phyloP scores from a whole-genome alignment of 2,888 invertebrate species.

The Cryptus armator region DNA sequence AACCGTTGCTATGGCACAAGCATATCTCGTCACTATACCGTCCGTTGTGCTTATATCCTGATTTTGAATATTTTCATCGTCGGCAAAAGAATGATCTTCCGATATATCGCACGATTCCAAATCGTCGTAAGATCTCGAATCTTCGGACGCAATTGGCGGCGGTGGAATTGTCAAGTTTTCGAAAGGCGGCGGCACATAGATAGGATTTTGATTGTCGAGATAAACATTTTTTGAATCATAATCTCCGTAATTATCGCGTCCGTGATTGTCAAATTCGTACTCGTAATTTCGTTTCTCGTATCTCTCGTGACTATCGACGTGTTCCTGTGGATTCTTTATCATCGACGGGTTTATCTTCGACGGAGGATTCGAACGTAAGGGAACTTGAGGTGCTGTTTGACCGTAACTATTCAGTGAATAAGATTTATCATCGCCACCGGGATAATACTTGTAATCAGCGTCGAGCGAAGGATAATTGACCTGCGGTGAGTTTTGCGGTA shows the following conservation, averaged over 20 bases:
- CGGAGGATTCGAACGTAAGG: conserved; percentile 55
- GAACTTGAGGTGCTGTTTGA: conserved; percentile 51
- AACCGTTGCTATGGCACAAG: conserved; percentile 82
- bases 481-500: conserved; percentile 54
- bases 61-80: conserved; percentile 80
- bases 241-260: conserved; percentile 42
- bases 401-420: conserved; percentile 31
- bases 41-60: conserved; percentile 81
- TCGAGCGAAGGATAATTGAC: conserved; percentile 43
- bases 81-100: conserved; percentile 60
- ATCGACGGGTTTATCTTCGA: conserved; percentile 23
- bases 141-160: background rate
- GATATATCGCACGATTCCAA: conserved; percentile 36
- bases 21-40: conserved; percentile 81
- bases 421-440: conserved; percentile 37
- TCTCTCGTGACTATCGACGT: conserved; percentile 40
- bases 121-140: conserved; percentile 47
- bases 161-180: background rate
- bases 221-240: conserved; percentile 60
- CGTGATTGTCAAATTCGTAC: conserved; percentile 51
- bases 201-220: conserved; percentile 67
- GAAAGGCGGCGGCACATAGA: conserved; percentile 64
- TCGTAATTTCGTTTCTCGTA: conserved; percentile 39
- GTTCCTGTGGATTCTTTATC: conserved; percentile 43
- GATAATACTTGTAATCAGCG: conserved; percentile 57